Conservation (phyloP, 2,113 vertebrate species). For the Microtus montanus region DNA sequence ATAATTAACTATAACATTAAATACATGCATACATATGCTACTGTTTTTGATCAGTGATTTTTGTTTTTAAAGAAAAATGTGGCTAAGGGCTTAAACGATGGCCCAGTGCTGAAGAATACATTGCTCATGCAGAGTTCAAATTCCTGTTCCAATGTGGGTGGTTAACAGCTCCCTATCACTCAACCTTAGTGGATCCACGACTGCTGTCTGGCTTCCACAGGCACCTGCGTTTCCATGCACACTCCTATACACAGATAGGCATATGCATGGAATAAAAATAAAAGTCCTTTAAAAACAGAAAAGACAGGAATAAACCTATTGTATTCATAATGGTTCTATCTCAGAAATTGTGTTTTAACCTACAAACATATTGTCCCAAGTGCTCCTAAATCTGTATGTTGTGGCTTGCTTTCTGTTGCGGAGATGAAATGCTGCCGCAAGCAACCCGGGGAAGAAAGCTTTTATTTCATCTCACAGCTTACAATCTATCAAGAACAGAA, state of each 20-base stretch:
- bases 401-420: not conserved
- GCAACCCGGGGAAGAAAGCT: not conserved
- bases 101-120: not conserved
- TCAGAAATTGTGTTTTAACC: not conserved
- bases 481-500: not conserved
- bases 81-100: not conserved
- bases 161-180: not conserved
- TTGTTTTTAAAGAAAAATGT: not conserved
- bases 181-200: no score
- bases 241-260: not conserved
- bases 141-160: not conserved
- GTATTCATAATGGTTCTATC: not conserved
- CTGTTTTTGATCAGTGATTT: not conserved
- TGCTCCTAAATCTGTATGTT: not conserved
- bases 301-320: not conserved
- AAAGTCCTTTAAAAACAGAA: not conserved
- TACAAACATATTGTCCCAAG: not conserved
- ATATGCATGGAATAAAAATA: not conserved
- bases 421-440: not conserved
- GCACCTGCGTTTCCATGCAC: not conserved
- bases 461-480: not conserved
- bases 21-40: no score
- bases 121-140: not conserved
- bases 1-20: not conserved
- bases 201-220: not conserved